A percentile compares a stretch with the other conserved stretches of the same genome.
Conservation (phyloP, 2,113 vertebrate species). For the Neopipo cinnamomea region DNA sequence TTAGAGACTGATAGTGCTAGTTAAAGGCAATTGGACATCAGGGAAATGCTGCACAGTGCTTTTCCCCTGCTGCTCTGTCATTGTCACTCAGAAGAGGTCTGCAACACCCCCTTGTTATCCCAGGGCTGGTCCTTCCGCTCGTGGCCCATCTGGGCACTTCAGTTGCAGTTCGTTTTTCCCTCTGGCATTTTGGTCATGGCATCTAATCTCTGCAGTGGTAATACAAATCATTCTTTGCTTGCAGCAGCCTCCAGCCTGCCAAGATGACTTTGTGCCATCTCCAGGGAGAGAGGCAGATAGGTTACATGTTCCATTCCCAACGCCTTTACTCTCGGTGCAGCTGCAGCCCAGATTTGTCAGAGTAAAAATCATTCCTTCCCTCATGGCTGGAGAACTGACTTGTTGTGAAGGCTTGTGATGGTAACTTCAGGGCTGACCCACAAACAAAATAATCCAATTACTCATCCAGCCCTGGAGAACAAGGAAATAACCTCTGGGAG, state of each 20-base stretch:
- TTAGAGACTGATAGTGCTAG: background rate
- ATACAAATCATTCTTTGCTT: background rate
- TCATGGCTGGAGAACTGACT: background rate
- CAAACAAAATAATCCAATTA: background rate
- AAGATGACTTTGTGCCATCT: background rate
- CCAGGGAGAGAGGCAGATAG: background rate
- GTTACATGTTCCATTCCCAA: fast-evolving
- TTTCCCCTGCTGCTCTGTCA: background rate
- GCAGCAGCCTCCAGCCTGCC: background rate
- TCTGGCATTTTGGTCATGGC: background rate
- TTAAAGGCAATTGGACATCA: background rate
- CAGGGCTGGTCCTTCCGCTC: background rate
- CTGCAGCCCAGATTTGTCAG: background rate
- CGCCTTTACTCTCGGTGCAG: background rate
- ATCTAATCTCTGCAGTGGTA: background rate
- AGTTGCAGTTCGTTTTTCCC: fast-evolving
- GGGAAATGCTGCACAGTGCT: background rate
- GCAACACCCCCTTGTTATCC: background rate
- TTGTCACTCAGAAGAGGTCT: background rate
- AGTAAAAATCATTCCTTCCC: background rate
- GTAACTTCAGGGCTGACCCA: background rate
- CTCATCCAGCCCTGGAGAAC: background rate
- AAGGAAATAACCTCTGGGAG: background rate
- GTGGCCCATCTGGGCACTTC: fast-evolving
- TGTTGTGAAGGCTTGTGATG: background rate